A percentile compares a stretch with the other conserved stretches of the same genome.
These are phyloP conservation scores for Aphelenchoides avenae DNA, from an alignment of 1,140 invertebrate species.

Conservation along the genomic window DNA sequence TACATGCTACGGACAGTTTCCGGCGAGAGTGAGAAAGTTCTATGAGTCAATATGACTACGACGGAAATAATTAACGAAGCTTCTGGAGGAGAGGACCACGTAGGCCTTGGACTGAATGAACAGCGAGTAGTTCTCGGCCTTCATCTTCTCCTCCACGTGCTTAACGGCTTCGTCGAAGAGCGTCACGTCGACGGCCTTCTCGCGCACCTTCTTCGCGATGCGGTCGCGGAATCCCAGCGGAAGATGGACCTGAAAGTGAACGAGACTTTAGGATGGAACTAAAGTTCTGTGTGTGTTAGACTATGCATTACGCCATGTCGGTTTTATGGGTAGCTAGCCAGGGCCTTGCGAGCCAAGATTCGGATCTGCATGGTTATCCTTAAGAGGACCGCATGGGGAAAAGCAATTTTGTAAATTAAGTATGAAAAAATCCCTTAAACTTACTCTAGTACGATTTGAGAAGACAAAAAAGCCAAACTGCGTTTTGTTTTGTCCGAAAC, in stretches of 20 bases:
- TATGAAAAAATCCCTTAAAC: too few relatives aligned
- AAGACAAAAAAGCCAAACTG: too few relatives aligned
- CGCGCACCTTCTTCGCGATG: conserved; percentile 26
- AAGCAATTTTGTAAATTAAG: too few relatives aligned
- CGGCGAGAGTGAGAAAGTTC: too few relatives aligned
- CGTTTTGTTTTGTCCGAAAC: too few relatives aligned
- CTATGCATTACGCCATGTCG: background rate
- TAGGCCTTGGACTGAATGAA: conserved; percentile 45
- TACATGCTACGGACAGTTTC: too few relatives aligned
- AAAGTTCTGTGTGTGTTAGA: too few relatives aligned
- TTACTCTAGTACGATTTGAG: too few relatives aligned
- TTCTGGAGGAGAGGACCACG: conserved; percentile 28
- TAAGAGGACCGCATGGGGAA: too few relatives aligned
- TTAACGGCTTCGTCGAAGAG: conserved; percentile 53
- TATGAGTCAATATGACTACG: too few relatives aligned
- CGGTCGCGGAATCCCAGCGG: conserved; percentile 41
- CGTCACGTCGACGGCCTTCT: conserved; percentile 43
- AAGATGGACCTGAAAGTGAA: conserved; percentile 29
- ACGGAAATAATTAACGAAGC: too few relatives aligned
- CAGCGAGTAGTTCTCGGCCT: conserved; percentile 46
- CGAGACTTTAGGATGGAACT: background rate
- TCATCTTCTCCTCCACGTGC: conserved; percentile 47
- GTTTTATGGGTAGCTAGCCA: background rate
- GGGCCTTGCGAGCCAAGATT: background rate
- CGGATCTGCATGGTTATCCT: too few relatives aligned